Conservation (phyloP, 1,140 invertebrate species). For the Halesus radiatus region DNA sequence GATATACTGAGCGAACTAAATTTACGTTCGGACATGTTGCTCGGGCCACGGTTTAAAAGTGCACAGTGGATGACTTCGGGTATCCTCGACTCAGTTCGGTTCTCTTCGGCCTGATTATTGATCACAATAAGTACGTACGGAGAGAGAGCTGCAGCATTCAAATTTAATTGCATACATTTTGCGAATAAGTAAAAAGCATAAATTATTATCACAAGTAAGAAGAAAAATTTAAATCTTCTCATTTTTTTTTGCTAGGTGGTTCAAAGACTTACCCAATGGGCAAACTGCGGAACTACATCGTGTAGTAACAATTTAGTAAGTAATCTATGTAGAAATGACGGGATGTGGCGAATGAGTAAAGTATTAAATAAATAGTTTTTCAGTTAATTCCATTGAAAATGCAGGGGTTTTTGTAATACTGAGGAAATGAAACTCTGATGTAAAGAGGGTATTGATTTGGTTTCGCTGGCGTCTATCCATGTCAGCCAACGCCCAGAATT, state of each 20-base stretch:
- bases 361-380: slow-evolving; percentile 24
- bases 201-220: background rate
- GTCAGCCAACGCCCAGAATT: slow-evolving; percentile 13
- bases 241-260: too few species aligned
- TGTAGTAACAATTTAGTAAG: too few species aligned
- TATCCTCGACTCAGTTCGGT: slow-evolving; percentile 43
- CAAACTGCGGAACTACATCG: too few species aligned
- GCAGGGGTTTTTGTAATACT: background rate
- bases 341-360: slow-evolving; percentile 13
- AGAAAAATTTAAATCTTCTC: too few species aligned
- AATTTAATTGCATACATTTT: background rate
- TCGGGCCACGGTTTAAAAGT: slow-evolving; percentile 18
- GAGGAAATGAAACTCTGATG: too few species aligned
- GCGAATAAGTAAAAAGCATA: background rate
- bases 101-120: slow-evolving; percentile 50
- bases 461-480: background rate
- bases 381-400: background rate
- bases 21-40: slow-evolving; percentile 14
- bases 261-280: too few species aligned
- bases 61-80: slow-evolving; percentile 32
- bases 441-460: background rate
- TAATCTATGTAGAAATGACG: background rate
- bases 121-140: slow-evolving; percentile 50
- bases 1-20: background rate
- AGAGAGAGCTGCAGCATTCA: background rate